Evolutionary conservation across 2,113 vertebrate genomes (phyloP), one percentile per base, ranked within the genome.

Genomic region (Epinephelus cyanopodus): DNA sequence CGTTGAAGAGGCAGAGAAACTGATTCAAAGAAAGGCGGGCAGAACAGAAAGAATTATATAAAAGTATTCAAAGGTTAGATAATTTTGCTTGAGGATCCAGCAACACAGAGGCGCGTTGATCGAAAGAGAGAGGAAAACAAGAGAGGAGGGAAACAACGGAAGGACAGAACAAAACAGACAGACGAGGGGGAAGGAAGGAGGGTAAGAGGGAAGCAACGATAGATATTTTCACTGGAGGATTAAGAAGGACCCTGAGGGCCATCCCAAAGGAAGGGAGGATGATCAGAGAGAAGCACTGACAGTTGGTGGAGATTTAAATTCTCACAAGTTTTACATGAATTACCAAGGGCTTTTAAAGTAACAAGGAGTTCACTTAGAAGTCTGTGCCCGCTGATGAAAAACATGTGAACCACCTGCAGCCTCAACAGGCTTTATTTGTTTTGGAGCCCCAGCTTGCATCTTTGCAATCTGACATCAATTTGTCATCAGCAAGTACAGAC

Each of bases 231-330:
- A 77, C 57, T 79, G 81, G 68, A 70, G 83, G 79, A 85, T 89
- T 90, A 84, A 37, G 82, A 83, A 52, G 71, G 60, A 88, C 86
- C 89, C 84, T 21, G 27, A 81, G 77, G 90, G 80, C 61, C 71
- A 70, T 78, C 85, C 83, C 77, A 70, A 72, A 87, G 87, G 71
- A 86, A 69, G 61, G 52, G 5, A 79, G 68, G 60, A 69, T 74
- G 90, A 90, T 94, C 88, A 91, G 77, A 92, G 81, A 61, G 84
- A 79, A 74, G 82, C 73, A 23, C 79, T 82, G 91, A 90, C 88
- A 88, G 78, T 65, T 84, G 62, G 80, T 61, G 53, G 77, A 90
- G 74, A 81, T 82, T 89, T 85, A 81, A 84, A 87, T 69, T 61
- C 64, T 79, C 69, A 39, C 63, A 83, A 83, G 66, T 86, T 85